A percentile compares a stretch with the other conserved stretches of the same genome.
Conservation (phyloP, 1,140 invertebrate genomes). For the Drosophila sp. region DNA sequence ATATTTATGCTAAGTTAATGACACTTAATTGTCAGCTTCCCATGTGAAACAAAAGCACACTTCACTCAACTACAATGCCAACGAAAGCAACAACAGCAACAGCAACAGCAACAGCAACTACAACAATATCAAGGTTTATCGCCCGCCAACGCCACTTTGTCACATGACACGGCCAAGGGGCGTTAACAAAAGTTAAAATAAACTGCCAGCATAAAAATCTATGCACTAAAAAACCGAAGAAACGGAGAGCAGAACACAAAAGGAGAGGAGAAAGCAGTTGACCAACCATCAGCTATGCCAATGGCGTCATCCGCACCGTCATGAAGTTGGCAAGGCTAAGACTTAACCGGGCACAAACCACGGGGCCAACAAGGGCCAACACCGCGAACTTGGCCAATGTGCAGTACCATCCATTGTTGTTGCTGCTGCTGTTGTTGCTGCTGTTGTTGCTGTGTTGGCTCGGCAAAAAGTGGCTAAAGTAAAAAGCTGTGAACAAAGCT, state of each 20-base stretch:
- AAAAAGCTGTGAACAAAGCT: conserved; percentile 75
- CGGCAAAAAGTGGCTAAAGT: conserved; percentile 40
- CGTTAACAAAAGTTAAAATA: conserved; percentile 60
- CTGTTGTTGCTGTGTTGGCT: conserved; percentile 1
- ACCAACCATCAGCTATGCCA: conserved; percentile 15
- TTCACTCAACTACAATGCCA: conserved; percentile 24
- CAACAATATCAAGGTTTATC: conserved; percentile 55
- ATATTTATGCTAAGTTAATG: conserved; percentile 74
- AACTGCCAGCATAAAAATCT: conserved; percentile 52
- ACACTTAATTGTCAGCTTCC: conserved; percentile 68
- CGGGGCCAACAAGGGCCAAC: conserved; percentile 4
- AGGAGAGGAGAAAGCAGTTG: conserved; percentile 28
- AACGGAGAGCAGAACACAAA: neutral
- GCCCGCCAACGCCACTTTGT: conserved; percentile 70
- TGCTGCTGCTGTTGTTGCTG: too few relatives aligned
- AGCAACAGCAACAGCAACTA: conserved; percentile 30
- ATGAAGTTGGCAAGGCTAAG: conserved; percentile 45
- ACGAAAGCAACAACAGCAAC: conserved; percentile 21
- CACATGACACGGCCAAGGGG: conserved; percentile 69
- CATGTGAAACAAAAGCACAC: conserved; percentile 17
- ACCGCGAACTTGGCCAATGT: conserved; percentile 4
- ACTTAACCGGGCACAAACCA: conserved; percentile 41
- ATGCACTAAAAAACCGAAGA: conserved; percentile 10
- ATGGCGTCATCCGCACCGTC: conserved; percentile 56
- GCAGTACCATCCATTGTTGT: neutral